Percentiles rank a stretch among this genome's conserved stretches.
These are phyloP conservation scores for Planiliza haematocheilus DNA, from an alignment of 2,113 vertebrate species.

Conservation along the genomic window DNA sequence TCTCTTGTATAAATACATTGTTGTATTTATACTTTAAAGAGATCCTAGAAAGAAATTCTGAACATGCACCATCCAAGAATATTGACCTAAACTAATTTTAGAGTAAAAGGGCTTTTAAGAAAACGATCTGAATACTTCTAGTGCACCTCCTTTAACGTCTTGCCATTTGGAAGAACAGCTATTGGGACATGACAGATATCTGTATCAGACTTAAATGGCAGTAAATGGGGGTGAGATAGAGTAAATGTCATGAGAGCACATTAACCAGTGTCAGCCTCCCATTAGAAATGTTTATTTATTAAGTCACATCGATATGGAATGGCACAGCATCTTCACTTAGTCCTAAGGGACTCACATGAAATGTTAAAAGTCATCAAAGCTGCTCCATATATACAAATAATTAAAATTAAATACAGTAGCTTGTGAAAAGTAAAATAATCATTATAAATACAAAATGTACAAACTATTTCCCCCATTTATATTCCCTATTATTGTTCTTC, in stretches of 20 bases:
- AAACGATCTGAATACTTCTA: too few relatives aligned
- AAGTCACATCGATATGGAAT: constrained; percentile 84
- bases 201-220: not conserved
- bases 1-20: too few relatives aligned
- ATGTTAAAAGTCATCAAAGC: constrained; percentile 89
- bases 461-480: constrained; percentile 66
- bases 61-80: too few relatives aligned
- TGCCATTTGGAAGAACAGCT: not conserved
- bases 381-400: constrained; percentile 92
- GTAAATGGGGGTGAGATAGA: not conserved
- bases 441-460: constrained; percentile 89
- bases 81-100: too few relatives aligned
- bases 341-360: constrained; percentile 85
- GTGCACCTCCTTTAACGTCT: too few relatives aligned
- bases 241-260: constrained; percentile 1
- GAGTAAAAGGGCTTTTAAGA: too few relatives aligned
- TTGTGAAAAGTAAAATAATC: constrained; percentile 83
- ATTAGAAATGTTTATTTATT: constrained; percentile 80
- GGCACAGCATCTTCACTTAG: constrained; percentile 81
- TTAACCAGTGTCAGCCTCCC: constrained; percentile 14
- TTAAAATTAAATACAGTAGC: constrained; percentile 94
- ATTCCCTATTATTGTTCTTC: constrained; percentile 48
- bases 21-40: too few relatives aligned
- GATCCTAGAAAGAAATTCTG: too few relatives aligned
- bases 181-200: too few relatives aligned